Evolutionary conservation across 2,888 invertebrate species (phyloP).

Genomic region (Ornithoptera alexandrae): DNA sequence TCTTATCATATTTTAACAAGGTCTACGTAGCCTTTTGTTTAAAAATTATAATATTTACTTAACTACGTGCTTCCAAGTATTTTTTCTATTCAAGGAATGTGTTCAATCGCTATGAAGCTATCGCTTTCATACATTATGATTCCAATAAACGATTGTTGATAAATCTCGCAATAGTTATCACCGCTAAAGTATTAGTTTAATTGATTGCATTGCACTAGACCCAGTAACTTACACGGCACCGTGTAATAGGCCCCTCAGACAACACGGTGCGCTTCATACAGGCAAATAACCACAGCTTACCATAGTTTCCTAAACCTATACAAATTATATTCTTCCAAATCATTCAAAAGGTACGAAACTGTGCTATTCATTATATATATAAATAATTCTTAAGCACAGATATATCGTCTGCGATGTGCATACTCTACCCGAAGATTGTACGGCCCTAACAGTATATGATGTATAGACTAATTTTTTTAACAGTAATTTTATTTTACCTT

Average conservation of each 20-base stretch:
- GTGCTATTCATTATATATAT: too few species aligned
- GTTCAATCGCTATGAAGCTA: slow-evolving; percentile 23
- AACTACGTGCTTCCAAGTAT: slow-evolving; percentile 16
- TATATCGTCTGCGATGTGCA: too few species aligned
- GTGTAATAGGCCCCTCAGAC: too few species aligned
- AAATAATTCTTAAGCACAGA: too few species aligned
- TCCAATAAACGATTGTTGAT: slow-evolving; percentile 13
- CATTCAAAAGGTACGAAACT: neutral
- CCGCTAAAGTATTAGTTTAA: slow-evolving; percentile 11
- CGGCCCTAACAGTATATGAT: too few species aligned
- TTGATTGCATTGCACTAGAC: too few species aligned
- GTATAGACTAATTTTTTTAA: neutral
- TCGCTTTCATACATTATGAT: slow-evolving; percentile 15
- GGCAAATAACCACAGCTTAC: too few species aligned
- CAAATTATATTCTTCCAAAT: too few species aligned
- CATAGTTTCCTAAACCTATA: too few species aligned
- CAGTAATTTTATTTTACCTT: neutral
- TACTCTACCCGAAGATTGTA: too few species aligned
- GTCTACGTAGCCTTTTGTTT: neutral
- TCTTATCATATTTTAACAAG: neutral
- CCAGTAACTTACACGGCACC: too few species aligned
- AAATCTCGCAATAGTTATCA: slow-evolving; percentile 13
- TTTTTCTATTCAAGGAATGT: slow-evolving; percentile 24
- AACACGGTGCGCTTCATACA: too few species aligned
- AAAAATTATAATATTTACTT: slow-evolving; percentile 15